Evolutionary conservation across 2,888 invertebrate species (phyloP), one percentile per base, ranked within the genome.

Genomic region (Drosophila trichaetosa): DNA sequence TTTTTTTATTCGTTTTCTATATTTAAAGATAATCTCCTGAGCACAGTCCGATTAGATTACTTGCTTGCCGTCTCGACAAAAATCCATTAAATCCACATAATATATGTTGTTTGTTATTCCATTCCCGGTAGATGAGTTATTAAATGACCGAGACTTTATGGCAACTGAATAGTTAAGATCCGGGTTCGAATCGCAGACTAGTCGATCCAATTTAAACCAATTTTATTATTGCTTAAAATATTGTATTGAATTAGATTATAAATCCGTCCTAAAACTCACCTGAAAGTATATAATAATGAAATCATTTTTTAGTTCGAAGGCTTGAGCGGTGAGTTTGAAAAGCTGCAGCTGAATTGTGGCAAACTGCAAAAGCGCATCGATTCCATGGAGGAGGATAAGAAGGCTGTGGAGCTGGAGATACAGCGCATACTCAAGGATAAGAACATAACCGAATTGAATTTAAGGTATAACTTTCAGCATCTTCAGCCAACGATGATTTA

Each of bases 301-400:
- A 16, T 24, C 0, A 4, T 46, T 24, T 46, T 16, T 31, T 21
- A 94, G 96, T 94, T 96, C 83, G 97, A 97, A 88, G 95, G 95
- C 18, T 92, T 97, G 21, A 96, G 96, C 89, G 94, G 94, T 2
- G 97, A 97, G 89, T 96, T 96, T 83, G 97, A 97, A 83, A 97
- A 96, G 91, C 94, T 97, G 34, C 96, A 97, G 91, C 96, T 97
- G 91, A 94, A 95, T 49, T 96, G 96, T 91, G 94, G 94, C 38
- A 95, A 96, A 59, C 92, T 97, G 27, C 96, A 97, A 91, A 97
- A 97, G 92, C 94, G 95, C 54, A 95, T 96, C 71, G 97, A 97
- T 80, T 94, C 94, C 27, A 91, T 97, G 54, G 96, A 97, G 87
- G 96, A 95, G 77, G 97, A 97, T 87, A 97, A 97, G 91, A 94